These are phyloP conservation scores for Acheta domesticus DNA, from an alignment of 2,888 invertebrate species.

Conservation along the genomic window DNA sequence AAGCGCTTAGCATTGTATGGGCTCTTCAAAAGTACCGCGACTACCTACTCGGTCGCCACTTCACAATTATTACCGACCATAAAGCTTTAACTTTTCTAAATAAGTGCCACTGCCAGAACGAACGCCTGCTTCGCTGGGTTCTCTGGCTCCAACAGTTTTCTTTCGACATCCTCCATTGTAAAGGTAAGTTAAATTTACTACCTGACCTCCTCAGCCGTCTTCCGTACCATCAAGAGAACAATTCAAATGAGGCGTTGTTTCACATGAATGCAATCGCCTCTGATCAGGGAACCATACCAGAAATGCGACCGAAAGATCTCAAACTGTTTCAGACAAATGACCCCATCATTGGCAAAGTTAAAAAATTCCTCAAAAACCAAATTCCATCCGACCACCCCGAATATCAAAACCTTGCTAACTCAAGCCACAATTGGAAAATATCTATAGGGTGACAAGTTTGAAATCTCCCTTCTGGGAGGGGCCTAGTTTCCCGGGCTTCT, in stretches of 20 bases:
- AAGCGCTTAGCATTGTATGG: background rate
- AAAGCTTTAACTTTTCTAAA: background rate
- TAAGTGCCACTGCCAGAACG: background rate
- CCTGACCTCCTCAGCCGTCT: background rate
- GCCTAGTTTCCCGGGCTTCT: too few species aligned
- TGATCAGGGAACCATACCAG: too few species aligned
- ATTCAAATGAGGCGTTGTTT: background rate
- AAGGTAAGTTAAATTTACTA: background rate
- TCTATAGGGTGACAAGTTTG: too few species aligned
- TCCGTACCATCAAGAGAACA: background rate
- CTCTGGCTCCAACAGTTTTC: background rate
- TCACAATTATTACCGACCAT: background rate
- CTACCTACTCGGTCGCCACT: background rate
- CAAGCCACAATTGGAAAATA: background rate
- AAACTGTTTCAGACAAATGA: too few species aligned
- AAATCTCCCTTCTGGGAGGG: too few species aligned
- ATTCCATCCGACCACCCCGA: background rate
- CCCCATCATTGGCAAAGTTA: background rate
- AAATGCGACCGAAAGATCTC: too few species aligned
- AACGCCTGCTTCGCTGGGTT: background rate
- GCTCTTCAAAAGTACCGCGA: background rate
- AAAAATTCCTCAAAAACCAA: background rate
- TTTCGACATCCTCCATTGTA: background rate
- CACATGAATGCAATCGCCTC: background rate
- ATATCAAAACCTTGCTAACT: background rate